A percentile compares a stretch with the other conserved stretches of the same genome.
Evolutionary conservation across 2,113 vertebrate species (phyloP).

Genomic region (Halcyon malimbica): DNA sequence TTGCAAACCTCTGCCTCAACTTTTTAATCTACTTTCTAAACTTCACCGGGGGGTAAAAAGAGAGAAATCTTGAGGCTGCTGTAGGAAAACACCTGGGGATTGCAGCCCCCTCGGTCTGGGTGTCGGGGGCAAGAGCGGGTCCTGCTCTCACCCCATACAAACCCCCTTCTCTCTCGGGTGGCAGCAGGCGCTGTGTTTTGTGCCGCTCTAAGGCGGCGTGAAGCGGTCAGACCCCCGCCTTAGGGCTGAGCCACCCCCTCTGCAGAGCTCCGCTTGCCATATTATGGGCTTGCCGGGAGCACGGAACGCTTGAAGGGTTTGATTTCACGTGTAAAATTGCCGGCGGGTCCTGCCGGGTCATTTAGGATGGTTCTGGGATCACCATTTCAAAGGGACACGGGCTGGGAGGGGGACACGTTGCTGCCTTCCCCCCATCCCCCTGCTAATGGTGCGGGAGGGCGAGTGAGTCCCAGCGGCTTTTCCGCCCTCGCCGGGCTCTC

Average conservation of each 20-base stretch:
- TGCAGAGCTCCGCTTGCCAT: rapidly evolving
- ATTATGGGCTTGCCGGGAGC: rapidly evolving
- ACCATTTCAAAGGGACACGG: rapidly evolving
- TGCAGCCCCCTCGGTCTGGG: background rate
- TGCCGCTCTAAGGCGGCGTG: rapidly evolving
- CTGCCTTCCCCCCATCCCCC: background rate
- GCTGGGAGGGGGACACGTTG: rapidly evolving
- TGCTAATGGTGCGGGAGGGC: rapidly evolving
- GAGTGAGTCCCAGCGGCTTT: background rate
- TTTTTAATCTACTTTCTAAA: background rate
- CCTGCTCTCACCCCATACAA: rapidly evolving
- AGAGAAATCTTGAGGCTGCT: background rate
- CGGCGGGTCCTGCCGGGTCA: background rate
- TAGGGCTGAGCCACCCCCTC: background rate
- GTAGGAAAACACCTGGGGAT: background rate
- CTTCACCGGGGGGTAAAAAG: background rate
- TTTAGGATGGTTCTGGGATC: background rate
- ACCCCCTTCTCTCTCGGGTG: background rate
- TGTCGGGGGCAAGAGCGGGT: background rate
- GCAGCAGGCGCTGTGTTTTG: background rate
- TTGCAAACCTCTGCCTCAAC: background rate
- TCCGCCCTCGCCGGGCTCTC: background rate
- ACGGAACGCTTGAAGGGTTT: background rate
- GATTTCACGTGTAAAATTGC: rapidly evolving
- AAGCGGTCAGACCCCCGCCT: rapidly evolving